Base-by-base conservation (phyloP, 2,888 invertebrate genomes). In the Muscina levida region DNA sequence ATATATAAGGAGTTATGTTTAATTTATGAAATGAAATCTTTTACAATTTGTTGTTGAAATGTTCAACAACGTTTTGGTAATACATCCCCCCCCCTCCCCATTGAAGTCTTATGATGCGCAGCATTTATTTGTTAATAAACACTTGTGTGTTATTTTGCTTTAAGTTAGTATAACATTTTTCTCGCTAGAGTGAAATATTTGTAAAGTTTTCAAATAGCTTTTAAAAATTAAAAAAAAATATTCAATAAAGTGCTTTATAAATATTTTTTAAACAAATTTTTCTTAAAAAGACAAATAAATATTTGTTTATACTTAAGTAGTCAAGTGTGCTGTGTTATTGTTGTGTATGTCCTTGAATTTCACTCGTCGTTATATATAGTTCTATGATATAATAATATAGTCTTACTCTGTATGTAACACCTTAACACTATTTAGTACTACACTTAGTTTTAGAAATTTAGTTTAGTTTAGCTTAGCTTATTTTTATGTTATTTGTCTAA, bases 391-490 rank as follows among this genome's bases (percentile, higher is more conserved):
- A n/a, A n/a, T n/a, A n/a, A n/a, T n/a, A n/a, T n/a, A n/a, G n/a
- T n/a, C n/a, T n/a, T n/a, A n/a, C n/a, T n/a, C n/a, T n/a, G n/a
- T n/a, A n/a, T n/a, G n/a, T n/a, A n/a, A n/a, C n/a, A n/a, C n/a
- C n/a, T n/a, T n/a, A n/a, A n/a, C n/a, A n/a, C n/a, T n/a, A n/a
- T n/a, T n/a, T n/a, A n/a, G n/a, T n/a, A n/a, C n/a, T n/a, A n/a
- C n/a, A n/a, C n/a, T n/a, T n/a, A n/a, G 10, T 15, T 19, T 4
- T 48, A 48, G 6, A 6, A 17, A 4, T 48, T 48, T 19, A 19
- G 10, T 48, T 48, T 31, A 31, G 31, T 8, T 22, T 53, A 57
- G 57, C 57, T 77, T 82, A 77, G 80, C 44, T 24, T 74, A 57
- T 42, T 76, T 56, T 72, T 74, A 51, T 72, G 22, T 75, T 37